phyloP scores from a whole-genome alignment of 1,140 invertebrate genomes.

The Aphidius ervi region DNA sequence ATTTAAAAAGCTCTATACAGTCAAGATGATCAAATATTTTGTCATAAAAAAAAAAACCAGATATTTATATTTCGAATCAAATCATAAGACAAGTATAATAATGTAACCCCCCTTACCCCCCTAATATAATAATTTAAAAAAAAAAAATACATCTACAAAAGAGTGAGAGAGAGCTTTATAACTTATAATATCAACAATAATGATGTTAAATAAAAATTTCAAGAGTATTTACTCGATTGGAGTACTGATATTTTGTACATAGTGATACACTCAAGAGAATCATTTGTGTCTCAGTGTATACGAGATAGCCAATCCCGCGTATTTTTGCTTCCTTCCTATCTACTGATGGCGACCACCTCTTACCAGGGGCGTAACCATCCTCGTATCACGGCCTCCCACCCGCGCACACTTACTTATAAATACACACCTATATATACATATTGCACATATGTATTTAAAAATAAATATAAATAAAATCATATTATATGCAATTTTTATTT shows the following conservation, averaged over 20 bases:
- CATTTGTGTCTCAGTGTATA: constrained; percentile 34
- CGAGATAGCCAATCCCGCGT: constrained; percentile 50
- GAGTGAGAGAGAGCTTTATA: no score
- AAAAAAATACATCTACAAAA: no score
- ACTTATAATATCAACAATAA: constrained; percentile 26
- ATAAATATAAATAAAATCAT: not conserved
- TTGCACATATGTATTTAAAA: not conserved
- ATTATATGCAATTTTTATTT: not conserved
- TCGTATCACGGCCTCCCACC: constrained; percentile 22
- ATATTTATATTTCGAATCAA: no score
- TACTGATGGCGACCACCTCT: constrained; percentile 50
- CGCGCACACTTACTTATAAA: no score
- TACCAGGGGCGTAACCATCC: constrained; percentile 46
- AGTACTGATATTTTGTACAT: constrained; percentile 24
- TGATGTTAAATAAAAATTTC: constrained; percentile 20
- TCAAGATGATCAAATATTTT: no score
- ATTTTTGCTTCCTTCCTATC: constrained; percentile 52
- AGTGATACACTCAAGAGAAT: constrained; percentile 24
- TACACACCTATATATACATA: not conserved
- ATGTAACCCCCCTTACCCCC: no score
- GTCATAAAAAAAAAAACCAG: no score
- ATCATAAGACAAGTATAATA: no score
- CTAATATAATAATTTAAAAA: no score
- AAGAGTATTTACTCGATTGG: constrained; percentile 33
- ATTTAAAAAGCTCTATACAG: no score